Base-by-base conservation (phyloP, 2,797 vertebrate species). In the Anas capensis region DNA sequence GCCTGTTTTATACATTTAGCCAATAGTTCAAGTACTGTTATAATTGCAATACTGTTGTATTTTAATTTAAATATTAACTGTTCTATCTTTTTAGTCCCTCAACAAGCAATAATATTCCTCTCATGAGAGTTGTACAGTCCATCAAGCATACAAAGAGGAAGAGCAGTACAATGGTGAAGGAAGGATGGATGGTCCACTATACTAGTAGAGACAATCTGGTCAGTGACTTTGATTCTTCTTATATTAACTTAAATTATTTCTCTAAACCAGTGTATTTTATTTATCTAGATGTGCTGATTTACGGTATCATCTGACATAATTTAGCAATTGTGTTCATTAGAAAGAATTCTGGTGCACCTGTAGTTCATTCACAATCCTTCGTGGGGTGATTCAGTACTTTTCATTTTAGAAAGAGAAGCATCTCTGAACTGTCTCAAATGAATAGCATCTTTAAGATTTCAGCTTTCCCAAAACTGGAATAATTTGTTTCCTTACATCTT, bases 121-220 rank as follows among this genome's bases (percentile, higher is more conserved):
- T 99, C 90, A 99, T 99, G 99, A 97, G 99, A 96, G 98, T 99
- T n/a, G 99, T 99, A 27, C 99, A 99, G 95, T 99, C 99, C 0
- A 98, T 99, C 95, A 99, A 99, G 97, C 99, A 99, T 95, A 99
- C 99, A 31, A 99, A 99, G 97, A 98, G 99, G 98, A 99, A 99
- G 98, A 99, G 98, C 97, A 99, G 99, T 98, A 99, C 98, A n/a
- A 98, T 99, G 97, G 98, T 99, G 97, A 99, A 99, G 97, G 99
- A 99, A 97, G 99, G 99, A 18, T 99, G 99, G 99, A 99, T 99
- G 98, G 99, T 99, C 76, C 99, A 99, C 95, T 99, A 98, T 82
- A 99, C 99, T 94, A 99, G 98, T 97, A 99, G 99, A 96, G 99
- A 99, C 90, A 99, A 98, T 33, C 97, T 99, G 98, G 99, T 99